Evolutionary conservation across 37 sponge, comb jelly and placozoan genomes (phyloP), one percentile per base, ranked within the genome.

Genomic region (Haliclona indistincta): DNA sequence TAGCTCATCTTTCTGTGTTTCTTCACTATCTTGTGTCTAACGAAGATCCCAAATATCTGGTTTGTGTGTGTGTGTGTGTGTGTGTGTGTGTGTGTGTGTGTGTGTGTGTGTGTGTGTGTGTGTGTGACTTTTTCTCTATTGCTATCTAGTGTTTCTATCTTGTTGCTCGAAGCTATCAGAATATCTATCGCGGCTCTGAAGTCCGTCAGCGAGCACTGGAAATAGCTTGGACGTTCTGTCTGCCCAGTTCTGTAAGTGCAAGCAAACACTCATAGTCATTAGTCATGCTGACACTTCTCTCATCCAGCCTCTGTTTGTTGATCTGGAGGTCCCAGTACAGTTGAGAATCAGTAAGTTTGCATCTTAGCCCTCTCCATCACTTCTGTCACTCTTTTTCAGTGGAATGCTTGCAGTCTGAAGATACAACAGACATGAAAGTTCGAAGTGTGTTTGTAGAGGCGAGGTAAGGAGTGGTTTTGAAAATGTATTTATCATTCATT

Each of bases 1-100:
- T 45, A 79, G 89, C 84, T 17, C 89, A 89, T 69, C 68, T 83
- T 62, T 49, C 89, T 1, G 84, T 78, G 30, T 89, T 89, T 54
- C 73, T 89, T 30, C 68, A 73, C 51, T 89, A 89, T 63, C 73
- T 83, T 43, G 37, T 64, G 63, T 26, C 38, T 36, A 82, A 77
- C 40, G 83, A 75, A 33, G 79, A 89, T 39, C 89, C 84, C n/a
- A 89, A 74, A 38, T 51, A 74, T 28, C 63, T 89, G 70, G 89
- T 89, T 43, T 68, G 89, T 41, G 28, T 41, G 23, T n/a, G n/a
- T n/a, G n/a, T n/a, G n/a, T n/a, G n/a, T n/a, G n/a, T n/a, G n/a
- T n/a, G n/a, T n/a, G n/a, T n/a, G n/a, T n/a, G n/a, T n/a, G n/a
- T n/a, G n/a, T n/a, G n/a, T n/a, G n/a, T 17, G 23, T 61, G 25